phyloP scores from a whole-genome alignment of 1,140 invertebrate species.

The Drosophila melanica region DNA sequence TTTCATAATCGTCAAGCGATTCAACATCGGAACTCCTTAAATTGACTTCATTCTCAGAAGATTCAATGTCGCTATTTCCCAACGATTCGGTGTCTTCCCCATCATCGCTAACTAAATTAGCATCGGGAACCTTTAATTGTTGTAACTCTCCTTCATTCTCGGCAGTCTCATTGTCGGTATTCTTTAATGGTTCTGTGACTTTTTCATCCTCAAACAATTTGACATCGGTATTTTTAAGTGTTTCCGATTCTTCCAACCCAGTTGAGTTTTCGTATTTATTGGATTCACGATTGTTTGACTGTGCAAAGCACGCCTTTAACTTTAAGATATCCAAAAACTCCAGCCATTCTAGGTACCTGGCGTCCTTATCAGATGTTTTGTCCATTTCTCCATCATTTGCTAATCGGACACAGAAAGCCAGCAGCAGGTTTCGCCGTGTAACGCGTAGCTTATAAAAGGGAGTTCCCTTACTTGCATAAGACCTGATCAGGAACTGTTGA shows the following conservation, averaged over 20 bases:
- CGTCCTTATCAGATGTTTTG: accelerated
- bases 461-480: constrained; percentile 26
- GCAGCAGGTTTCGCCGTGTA: constrained; percentile 45
- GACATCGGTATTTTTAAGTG: background rate
- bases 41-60: background rate
- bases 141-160: background rate
- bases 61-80: background rate
- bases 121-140: background rate
- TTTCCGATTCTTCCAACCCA: background rate
- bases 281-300: background rate
- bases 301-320: constrained; percentile 7
- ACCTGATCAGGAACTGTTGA: constrained; percentile 24
- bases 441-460: constrained; percentile 40
- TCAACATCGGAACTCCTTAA: background rate
- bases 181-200: background rate
- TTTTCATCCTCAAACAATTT: background rate
- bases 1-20: background rate
- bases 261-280: background rate
- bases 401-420: constrained; percentile 39
- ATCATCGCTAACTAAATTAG: background rate
- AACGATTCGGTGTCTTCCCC: background rate
- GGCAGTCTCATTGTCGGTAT: background rate
- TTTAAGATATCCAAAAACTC: constrained; percentile 37
- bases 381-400: accelerated
- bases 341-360: constrained; percentile 27